Evolutionary conservation across 1,140 invertebrate species (phyloP), one percentile per base, ranked within the genome.

Genomic region (Phymorhynchus buccinoides): DNA sequence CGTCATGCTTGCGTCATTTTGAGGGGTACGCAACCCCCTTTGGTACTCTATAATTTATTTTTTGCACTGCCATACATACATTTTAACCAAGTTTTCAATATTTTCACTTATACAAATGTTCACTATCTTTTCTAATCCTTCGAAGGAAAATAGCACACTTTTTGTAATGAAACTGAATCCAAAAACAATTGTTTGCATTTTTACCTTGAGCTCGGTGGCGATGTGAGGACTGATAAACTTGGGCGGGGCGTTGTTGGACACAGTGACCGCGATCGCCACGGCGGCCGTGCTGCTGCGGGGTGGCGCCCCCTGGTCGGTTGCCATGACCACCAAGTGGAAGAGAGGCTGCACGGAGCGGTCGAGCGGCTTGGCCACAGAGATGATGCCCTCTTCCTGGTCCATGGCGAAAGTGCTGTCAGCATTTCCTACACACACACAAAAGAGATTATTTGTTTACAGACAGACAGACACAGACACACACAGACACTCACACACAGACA

Each of bases 201-300:
- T 52, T 44, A 83, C 81, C 81, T 83, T 96, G 16, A 99, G 95
- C 93, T 98, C 97, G 0, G 96, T 95, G 66, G 95, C 95, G 80
- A 96, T 95, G 88, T 96, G 95, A 18, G 93, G 93, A 79, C 95
- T 93, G 1, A 94, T 91, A 93, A 93, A 95, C 93, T 95, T 95
- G 2, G 98, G 98, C 32, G 97, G 96, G 81, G 97, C 96, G 92
- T 97, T 97, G 89, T 97, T 96, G 0, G 97, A 96, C 95, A 97
- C 97, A 0, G 97, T 97, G 16, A 98, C 95, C 90, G 96, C 95
- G 27, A 98, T 96, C 91, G 97, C 96, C 1, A 98, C 96, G 32
- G 96, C 96, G 30, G 97, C 95, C 41, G 96, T 96, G 82, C 96
- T 95, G 27, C 95, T 95, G 35, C 96, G 93, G 0, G 96, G 94